Conservation (phyloP, 2,113 vertebrate species). For the Python bivittatus region DNA sequence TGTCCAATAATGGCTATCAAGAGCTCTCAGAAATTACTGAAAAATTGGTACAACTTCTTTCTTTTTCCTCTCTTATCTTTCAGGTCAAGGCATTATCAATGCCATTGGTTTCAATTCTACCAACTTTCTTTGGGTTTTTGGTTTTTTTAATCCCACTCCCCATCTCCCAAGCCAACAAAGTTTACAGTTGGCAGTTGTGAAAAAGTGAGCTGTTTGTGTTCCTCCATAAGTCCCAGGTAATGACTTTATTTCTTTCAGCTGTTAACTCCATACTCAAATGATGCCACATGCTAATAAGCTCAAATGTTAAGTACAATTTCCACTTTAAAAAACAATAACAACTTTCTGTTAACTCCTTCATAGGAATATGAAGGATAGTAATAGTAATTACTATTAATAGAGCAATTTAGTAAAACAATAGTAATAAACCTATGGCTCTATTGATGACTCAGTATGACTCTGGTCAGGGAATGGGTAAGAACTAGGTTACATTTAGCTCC, state of each 20-base stretch:
- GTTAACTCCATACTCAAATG: neutral
- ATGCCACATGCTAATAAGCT: neutral
- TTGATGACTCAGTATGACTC: neutral
- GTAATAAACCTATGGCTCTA: neutral
- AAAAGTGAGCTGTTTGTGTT: neutral
- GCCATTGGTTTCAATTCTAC: neutral
- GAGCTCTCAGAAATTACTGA: neutral
- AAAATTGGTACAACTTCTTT: conserved; percentile 4
- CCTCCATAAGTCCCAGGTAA: neutral
- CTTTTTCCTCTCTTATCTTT: neutral
- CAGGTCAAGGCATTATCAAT: conserved; percentile 3
- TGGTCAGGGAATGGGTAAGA: neutral
- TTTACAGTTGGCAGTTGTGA: neutral
- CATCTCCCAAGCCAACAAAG: neutral
- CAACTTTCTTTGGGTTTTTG: neutral
- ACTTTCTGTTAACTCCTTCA: neutral
- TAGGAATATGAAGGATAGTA: too few relatives aligned
- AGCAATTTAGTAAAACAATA: too few relatives aligned
- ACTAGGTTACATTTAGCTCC: neutral
- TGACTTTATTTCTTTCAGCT: neutral
- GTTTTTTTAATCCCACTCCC: neutral
- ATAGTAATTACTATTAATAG: too few relatives aligned
- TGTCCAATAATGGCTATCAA: conserved; percentile 6
- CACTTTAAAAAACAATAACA: neutral
- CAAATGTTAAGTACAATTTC: neutral